phyloP scores from a whole-genome alignment of 2,888 invertebrate genomes.

The Phytoseiulus persimilis region DNA sequence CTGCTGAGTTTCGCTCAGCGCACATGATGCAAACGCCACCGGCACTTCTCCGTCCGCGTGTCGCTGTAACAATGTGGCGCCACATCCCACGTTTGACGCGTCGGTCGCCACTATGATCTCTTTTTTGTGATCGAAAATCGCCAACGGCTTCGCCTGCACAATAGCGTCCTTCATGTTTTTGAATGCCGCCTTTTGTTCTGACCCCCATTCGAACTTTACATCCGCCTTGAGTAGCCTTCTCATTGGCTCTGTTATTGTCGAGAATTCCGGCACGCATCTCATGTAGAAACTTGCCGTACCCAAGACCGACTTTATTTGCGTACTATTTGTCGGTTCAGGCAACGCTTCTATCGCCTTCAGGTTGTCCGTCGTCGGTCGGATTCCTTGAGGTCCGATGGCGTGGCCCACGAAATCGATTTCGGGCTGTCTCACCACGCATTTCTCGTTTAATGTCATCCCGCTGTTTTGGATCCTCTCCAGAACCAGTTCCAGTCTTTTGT shows the following conservation, averaged over 20 bases:
- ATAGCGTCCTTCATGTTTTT: constrained; percentile 32
- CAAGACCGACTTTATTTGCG: background rate
- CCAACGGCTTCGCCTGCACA: constrained; percentile 39
- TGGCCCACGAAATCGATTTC: constrained; percentile 10
- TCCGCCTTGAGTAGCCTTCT: constrained; percentile 42
- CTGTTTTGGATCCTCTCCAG: background rate
- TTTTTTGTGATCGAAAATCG: background rate
- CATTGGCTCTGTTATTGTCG: constrained; percentile 43
- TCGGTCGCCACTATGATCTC: constrained; percentile 10
- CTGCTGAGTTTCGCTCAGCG: background rate
- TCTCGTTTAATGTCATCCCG: background rate
- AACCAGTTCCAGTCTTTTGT: background rate
- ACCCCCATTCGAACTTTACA: constrained; percentile 43
- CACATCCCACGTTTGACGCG: background rate
- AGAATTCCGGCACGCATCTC: background rate
- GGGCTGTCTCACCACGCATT: background rate
- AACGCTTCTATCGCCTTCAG: background rate
- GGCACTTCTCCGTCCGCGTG: background rate
- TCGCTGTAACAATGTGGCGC: background rate
- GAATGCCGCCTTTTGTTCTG: constrained; percentile 43
- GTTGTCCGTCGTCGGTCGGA: background rate
- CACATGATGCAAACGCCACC: background rate
- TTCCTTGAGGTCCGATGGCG: background rate
- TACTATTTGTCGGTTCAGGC: background rate
- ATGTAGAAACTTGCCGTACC: background rate